Conservation (phyloP, 2,113 vertebrate species). For the Entelurus aequoreus region DNA sequence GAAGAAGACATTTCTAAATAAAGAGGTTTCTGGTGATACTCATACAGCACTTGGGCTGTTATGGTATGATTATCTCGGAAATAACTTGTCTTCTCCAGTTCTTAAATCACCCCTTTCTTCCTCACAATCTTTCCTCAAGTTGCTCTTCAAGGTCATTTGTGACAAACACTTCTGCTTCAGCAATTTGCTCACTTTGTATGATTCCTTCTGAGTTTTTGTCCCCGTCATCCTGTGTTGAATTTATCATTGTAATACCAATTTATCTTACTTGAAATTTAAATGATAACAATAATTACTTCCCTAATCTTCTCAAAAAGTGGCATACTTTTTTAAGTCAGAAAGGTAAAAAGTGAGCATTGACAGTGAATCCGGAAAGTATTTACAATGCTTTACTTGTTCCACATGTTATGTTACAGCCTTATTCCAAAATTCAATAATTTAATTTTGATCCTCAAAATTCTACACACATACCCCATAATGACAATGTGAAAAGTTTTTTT, state of each 20-base stretch:
- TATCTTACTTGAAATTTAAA: not conserved
- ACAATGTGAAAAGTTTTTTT: too few species aligned
- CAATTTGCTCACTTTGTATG: conserved; percentile 5
- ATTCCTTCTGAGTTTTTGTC: not conserved
- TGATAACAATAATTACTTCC: conserved; percentile 1
- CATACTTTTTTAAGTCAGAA: not conserved
- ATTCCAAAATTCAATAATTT: too few species aligned
- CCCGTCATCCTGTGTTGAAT: not conserved
- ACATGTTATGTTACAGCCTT: too few species aligned
- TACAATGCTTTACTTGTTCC: too few species aligned
- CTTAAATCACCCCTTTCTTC: not conserved
- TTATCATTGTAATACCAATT: not conserved
- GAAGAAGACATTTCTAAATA: too few species aligned
- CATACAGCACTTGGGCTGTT: not conserved
- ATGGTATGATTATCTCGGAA: not conserved
- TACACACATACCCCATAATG: too few species aligned
- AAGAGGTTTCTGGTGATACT: too few species aligned
- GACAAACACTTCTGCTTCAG: conserved; percentile 16
- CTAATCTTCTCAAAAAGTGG: not conserved
- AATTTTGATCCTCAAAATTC: too few species aligned
- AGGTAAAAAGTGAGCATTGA: too few species aligned
- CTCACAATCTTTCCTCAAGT: not conserved
- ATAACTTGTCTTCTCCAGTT: not conserved
- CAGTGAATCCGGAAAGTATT: too few species aligned
- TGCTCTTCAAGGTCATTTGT: conserved; percentile 19